Percentiles rank a stretch among this genome's conserved stretches.
Evolutionary conservation across 2,797 vertebrate species (phyloP).

Genomic region (Intellagama lesueurii): DNA sequence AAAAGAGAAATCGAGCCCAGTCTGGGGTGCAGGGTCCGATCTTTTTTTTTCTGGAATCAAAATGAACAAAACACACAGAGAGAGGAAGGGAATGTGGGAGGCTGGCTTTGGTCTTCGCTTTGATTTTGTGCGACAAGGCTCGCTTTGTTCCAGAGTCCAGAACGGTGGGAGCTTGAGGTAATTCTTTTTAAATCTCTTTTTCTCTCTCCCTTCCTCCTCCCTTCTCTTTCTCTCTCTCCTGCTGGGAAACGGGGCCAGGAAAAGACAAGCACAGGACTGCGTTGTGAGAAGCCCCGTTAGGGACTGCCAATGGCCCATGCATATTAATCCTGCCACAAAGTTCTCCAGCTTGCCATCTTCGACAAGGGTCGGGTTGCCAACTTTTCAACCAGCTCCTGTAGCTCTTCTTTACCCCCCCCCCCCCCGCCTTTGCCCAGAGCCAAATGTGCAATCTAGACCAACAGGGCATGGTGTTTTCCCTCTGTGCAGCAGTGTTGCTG

Average conservation of each 20-base stretch:
- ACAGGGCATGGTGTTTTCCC: too few species aligned
- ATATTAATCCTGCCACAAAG: not conserved
- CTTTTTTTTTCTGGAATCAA: constrained; percentile 48
- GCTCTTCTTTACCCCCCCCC: not conserved
- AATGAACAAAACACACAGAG: constrained; percentile 54
- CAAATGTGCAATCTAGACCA: not conserved
- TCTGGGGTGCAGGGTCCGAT: not conserved
- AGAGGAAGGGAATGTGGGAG: constrained; percentile 49
- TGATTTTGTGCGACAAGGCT: constrained; percentile 65
- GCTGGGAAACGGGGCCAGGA: constrained; percentile 55
- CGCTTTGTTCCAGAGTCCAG: constrained; percentile 71
- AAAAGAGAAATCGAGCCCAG: not conserved
- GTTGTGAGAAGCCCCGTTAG: constrained; percentile 40
- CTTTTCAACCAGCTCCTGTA: accelerated
- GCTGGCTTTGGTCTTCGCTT: constrained; percentile 55
- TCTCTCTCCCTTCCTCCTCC: too few species aligned
- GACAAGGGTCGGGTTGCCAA: not conserved
- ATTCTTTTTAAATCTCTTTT: constrained; percentile 42
- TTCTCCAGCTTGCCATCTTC: accelerated
- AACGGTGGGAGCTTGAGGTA: constrained; percentile 38
- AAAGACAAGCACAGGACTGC: constrained; percentile 58
- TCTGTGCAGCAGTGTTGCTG: too few species aligned
- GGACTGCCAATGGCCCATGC: constrained; percentile 30
- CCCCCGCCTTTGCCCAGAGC: not conserved
- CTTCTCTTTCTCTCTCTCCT: constrained; percentile 12